Evolutionary conservation across 2,888 invertebrate genomes (phyloP), one percentile per base, ranked within the genome.

Genomic region (Synergus japonicus): DNA sequence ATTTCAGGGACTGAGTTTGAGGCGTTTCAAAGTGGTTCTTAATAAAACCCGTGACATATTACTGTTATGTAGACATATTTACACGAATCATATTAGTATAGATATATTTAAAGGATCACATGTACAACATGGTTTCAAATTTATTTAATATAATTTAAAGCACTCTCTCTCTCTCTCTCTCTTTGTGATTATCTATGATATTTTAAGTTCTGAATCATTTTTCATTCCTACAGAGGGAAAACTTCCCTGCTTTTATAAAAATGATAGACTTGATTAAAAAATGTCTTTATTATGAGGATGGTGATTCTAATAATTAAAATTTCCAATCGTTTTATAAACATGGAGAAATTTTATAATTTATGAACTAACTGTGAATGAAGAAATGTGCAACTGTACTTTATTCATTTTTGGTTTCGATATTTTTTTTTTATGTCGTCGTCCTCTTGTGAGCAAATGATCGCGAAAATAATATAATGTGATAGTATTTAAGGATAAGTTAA

Each of bases 11-110:
- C 49, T 37, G 37, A 54, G 10, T 73, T 54, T 73, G n/a, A 54
- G 37, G 37, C 41, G 46, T 46, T 41, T 54, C 37, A 37, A 41
- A 67, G 10, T 29, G 29, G 5, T 37, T 73, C n/a, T 73, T 49
- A 54, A 29, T 66, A 66, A 44, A 37, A 18, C 44, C 18, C 44
- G 66, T 73, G 73, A 63, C 63, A 82, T 78, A 77, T 83, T 83
- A 86, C 81, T 82, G 82, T 86, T 86, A 81, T 78, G 79, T 87
- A 87, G 85, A 81, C 83, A 81, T 79, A 79, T 86, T 85, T 83
- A 85, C 84, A 85, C 82, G 82, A 83, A 77, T 79, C 41, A 83
- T 65, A 66, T 69, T 87, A 87, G 80, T 76, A 78, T 77, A 82
- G 81, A 67, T 78, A 79, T 73, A 78, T 22, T 66, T 49, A 49